Base-by-base conservation (phyloP, 1,140 invertebrate species). In the Drosophila nikananu region DNA sequence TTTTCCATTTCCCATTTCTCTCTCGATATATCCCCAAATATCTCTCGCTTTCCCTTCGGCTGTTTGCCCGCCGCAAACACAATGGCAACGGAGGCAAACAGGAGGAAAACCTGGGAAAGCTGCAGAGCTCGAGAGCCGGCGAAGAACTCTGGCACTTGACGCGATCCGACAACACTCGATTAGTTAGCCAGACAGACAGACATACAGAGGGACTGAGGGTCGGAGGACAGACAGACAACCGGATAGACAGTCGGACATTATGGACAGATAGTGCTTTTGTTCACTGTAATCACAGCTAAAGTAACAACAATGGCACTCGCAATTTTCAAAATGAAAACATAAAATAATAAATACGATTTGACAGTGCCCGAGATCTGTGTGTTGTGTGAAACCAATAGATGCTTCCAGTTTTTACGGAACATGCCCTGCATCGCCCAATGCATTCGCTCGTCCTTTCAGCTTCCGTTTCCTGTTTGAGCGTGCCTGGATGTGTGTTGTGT, bases 261-360 rank as follows among this genome's bases (percentile, higher is more conserved):
- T 87, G 51, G 83, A 89, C 83, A 86, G 83, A 89, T 86, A 83
- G 81, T 83, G 86, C 84, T 89, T 84, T 81, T 83, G 84, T 84
- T 79, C 76, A 58, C 61, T 86, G 86, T 90, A 89, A 89, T 90
- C 84, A 89, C 86, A 76, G 81, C 77, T 44, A 64, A 44, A 73
- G 49, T 48, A 57, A 48, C 65, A 73, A 32, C 74, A 68, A 65
- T 44, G 65, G 77, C 71, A 65, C 48, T 84, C 78, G 81, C 84
- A 89, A 89, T 89, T 89, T 89, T 81, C 86, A 90, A 89, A 89
- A 89, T 89, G 84, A 89, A 89, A 89, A 90, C 84, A 89, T 90
- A 84, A 89, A 90, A 89, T 90, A 89, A 89, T 87, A 87, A 87
- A 87, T 87, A 87, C 81, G 77, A 89, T 87, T 87, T 87, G 84